phyloP scores from a whole-genome alignment of 2,888 invertebrate genomes.

The Sinotaia quadrata region DNA sequence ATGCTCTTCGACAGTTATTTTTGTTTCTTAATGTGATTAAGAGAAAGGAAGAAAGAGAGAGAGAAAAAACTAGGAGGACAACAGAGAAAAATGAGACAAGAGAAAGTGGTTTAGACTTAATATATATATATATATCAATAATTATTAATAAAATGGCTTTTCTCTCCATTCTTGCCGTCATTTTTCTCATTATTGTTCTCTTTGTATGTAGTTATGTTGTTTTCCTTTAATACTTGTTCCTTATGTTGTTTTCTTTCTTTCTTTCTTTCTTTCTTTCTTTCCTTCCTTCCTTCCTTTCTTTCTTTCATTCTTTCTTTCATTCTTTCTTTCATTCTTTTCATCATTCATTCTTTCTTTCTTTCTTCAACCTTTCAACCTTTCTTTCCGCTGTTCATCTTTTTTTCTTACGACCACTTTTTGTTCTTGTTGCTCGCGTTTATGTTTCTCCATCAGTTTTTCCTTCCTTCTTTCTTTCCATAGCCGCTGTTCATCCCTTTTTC shows the following conservation, averaged over 20 bases:
- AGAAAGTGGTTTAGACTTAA: too few relatives aligned
- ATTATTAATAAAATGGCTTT: too few relatives aligned
- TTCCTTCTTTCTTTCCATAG: too few relatives aligned
- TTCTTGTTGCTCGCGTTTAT: not conserved
- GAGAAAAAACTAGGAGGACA: too few relatives aligned
- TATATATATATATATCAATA: too few relatives aligned
- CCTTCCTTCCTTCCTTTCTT: not conserved
- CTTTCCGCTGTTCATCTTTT: conserved; percentile 2
- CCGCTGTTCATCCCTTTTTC: conserved; percentile 1
- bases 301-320: not conserved
- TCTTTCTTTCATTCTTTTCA: not conserved
- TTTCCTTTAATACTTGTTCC: not conserved
- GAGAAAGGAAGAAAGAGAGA: too few relatives aligned
- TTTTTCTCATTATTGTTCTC: too few relatives aligned
- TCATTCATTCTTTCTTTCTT: not conserved
- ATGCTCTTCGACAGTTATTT: too few relatives aligned
- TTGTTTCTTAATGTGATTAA: too few relatives aligned
- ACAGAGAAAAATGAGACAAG: too few relatives aligned
- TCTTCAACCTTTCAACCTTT: conserved; percentile 2
- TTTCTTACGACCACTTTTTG: not conserved
- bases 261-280: conserved; percentile 9
- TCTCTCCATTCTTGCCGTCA: too few relatives aligned
- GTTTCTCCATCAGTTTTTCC: not conserved
- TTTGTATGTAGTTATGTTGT: not conserved
- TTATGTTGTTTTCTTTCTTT: conserved; percentile 5